Evolutionary conservation across 1,140 invertebrate species (phyloP).

Genomic region (Musca vetustissima): DNA sequence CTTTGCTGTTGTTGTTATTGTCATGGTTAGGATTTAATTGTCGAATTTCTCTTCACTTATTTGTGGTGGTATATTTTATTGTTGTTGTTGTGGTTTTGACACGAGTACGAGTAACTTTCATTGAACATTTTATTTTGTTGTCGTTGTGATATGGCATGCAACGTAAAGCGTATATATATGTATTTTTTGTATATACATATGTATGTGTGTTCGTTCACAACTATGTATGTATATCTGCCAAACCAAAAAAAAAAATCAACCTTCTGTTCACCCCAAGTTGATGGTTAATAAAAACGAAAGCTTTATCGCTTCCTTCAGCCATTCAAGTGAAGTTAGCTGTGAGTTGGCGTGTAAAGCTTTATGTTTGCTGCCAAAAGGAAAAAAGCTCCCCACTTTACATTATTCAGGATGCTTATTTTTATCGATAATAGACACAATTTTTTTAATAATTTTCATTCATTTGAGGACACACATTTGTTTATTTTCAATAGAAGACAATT

Average conservation of each 20-base stretch:
- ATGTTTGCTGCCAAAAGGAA: not conserved
- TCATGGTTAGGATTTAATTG: too few species aligned
- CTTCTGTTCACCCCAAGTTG: not conserved
- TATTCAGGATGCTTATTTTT: too few species aligned
- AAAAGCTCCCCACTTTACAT: not conserved
- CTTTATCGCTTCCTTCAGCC: not conserved
- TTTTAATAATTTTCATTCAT: too few species aligned
- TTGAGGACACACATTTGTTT: too few species aligned
- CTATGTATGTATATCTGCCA: not conserved
- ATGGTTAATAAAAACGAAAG: conserved; percentile 9
- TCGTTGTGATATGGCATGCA: not conserved
- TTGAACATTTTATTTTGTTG: too few species aligned
- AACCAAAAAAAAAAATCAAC: not conserved
- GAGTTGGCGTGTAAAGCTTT: not conserved
- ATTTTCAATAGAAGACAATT: too few species aligned
- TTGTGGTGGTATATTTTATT: too few species aligned
- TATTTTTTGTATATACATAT: not conserved
- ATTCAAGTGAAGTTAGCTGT: conserved; percentile 12
- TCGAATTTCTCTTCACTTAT: too few species aligned
- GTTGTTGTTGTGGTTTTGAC: too few species aligned
- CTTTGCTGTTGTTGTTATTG: too few species aligned
- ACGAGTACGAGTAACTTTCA: too few species aligned
- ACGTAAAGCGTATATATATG: not conserved
- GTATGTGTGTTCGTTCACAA: not conserved
- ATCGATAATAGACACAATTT: too few species aligned